These are phyloP conservation scores for Calidris pugnax DNA, from an alignment of 2,113 vertebrate genomes.

Conservation along the genomic window DNA sequence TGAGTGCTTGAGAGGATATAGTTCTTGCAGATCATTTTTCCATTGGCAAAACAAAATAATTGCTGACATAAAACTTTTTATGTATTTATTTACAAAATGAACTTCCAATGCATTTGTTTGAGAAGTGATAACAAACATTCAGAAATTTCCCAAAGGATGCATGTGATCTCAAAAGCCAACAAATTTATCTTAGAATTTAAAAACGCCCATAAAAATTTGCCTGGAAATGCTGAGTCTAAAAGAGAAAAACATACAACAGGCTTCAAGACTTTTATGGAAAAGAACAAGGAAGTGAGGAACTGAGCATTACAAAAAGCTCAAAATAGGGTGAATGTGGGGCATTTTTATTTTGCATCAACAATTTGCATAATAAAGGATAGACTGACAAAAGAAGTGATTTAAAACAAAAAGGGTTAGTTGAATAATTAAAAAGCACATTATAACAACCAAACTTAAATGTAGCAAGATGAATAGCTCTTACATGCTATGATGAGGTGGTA, in stretches of 20 bases:
- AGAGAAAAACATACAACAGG: background rate
- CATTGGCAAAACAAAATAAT: background rate
- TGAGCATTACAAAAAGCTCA: slow-evolving; percentile 5
- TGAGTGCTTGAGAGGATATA: background rate
- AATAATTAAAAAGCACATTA: slow-evolving; percentile 65
- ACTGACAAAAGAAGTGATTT: slow-evolving; percentile 48
- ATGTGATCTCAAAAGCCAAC: background rate
- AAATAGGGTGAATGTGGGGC: slow-evolving; percentile 30
- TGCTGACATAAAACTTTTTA: background rate
- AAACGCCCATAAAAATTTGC: background rate
- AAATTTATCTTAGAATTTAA: background rate
- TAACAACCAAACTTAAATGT: slow-evolving; percentile 40
- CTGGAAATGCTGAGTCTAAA: background rate
- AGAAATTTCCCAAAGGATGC: background rate
- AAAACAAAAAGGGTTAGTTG: slow-evolving; percentile 41
- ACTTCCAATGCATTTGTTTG: background rate
- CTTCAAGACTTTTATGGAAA: background rate
- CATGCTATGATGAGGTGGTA: background rate
- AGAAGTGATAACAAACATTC: background rate
- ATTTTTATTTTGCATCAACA: slow-evolving; percentile 30
- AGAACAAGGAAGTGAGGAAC: slow-evolving; percentile 5
- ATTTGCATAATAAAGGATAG: slow-evolving; percentile 52
- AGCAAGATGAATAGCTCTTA: slow-evolving; percentile 44
- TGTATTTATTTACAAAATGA: background rate
- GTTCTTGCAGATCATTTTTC: background rate